Conservation (phyloP, 2,797 vertebrate genomes). For the Micropoecilia bifurca region DNA sequence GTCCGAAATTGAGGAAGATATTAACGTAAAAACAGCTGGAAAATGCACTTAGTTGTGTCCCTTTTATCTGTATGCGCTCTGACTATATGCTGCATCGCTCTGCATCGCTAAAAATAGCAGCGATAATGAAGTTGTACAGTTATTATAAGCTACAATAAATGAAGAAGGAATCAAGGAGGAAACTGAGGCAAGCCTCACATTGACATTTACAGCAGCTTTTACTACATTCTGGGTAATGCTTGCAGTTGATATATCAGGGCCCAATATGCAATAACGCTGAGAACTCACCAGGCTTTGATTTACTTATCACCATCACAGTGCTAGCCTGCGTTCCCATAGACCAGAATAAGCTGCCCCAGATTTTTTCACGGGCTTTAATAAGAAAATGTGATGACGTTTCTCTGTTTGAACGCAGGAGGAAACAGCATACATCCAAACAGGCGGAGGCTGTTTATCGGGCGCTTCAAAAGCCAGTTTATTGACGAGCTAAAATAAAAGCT, state of each 20-base stretch:
- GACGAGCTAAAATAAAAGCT: slow-evolving; percentile 27
- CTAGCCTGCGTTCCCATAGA: slow-evolving; percentile 12
- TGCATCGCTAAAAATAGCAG: slow-evolving; percentile 23
- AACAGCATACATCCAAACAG: slow-evolving; percentile 38
- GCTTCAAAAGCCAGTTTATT: slow-evolving; percentile 26
- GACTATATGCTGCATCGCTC: slow-evolving; percentile 15
- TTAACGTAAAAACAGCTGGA: slow-evolving; percentile 11
- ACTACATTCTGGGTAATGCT: slow-evolving; percentile 56
- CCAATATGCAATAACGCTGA: slow-evolving; percentile 22
- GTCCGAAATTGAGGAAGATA: slow-evolving; percentile 4
- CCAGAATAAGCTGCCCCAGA: slow-evolving; percentile 51
- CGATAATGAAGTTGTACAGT: slow-evolving; percentile 24
- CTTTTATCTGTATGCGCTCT: slow-evolving; percentile 34
- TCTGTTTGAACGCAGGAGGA: slow-evolving; percentile 22
- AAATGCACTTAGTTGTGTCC: slow-evolving; percentile 27
- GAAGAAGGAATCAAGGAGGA: slow-evolving; percentile 20
- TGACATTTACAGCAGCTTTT: slow-evolving; percentile 33
- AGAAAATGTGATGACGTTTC: slow-evolving; percentile 47
- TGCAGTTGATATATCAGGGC: slow-evolving; percentile 35
- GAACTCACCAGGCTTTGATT: slow-evolving; percentile 37
- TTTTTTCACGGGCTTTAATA: slow-evolving; percentile 51
- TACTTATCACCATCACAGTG: slow-evolving; percentile 43
- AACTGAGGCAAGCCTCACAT: slow-evolving; percentile 10
- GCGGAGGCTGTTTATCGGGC: slow-evolving; percentile 32
- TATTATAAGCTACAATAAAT: slow-evolving; percentile 22